Base-by-base conservation (phyloP, 2,797 vertebrate genomes). In the Oophaga sylvatica region DNA sequence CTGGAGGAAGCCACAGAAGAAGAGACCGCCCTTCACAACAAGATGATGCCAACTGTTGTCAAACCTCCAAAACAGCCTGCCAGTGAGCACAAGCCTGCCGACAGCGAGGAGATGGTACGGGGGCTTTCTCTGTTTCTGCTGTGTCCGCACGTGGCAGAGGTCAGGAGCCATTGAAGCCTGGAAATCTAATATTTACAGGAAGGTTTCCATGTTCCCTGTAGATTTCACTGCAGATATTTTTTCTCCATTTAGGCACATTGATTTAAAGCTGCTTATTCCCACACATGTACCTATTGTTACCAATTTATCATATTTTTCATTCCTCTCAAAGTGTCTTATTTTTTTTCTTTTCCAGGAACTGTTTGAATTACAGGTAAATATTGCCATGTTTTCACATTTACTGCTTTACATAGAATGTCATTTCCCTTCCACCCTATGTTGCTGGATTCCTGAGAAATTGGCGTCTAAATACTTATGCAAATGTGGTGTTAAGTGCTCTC, bases 1-100 rank as follows among this genome's bases (percentile, higher is more conserved):
- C 93, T 99, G 22, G 98, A 99, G 89, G 98, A 99, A 92, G 96
- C 97, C 88, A 99, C 98, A 1, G 98, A 99, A 91, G 98, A 99
- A 90, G 98, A 99, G 94, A 99, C 97, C 0, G 94, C 98, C 19
- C 97, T 99, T 90, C 97, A 99, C 87, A 97, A 99, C 91, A 95
- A 92, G 85, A 99, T 99, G 89, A 99, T 98, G 97, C 98, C 98
- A 2, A 99, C 98, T 13, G 97, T 99, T 19, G 98, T 99, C 90
- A 96, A 95, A 89, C 98, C 98, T 60, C 96, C 97, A 60, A 98
- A 97, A 90, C 97, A 99, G 80, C 95, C 97, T 90, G 91, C 97
- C 84, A 95, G 95, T 41, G 96, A 96, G 76, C 92, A 94, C 0
- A 91, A 92, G 0, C 90, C 93, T 70, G 94, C 93, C 78, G 91